Evolutionary conservation across 2,797 vertebrate genomes (phyloP).

Genomic region (Streptopelia turtur): DNA sequence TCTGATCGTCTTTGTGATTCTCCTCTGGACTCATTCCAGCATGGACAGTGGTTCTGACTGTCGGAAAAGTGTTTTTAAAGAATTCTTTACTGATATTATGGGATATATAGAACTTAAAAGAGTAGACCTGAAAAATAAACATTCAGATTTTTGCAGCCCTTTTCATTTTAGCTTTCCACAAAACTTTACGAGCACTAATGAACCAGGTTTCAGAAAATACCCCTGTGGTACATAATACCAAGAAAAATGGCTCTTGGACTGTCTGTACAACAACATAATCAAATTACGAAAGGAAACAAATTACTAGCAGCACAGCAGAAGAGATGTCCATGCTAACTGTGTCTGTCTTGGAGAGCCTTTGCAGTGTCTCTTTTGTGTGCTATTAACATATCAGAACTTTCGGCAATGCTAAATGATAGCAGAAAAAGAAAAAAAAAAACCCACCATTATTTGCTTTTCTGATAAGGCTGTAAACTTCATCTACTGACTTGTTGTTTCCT

Average conservation of each 20-base stretch:
- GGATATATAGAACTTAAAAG: background rate
- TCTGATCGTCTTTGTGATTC: too few species aligned
- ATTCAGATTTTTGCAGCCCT: background rate
- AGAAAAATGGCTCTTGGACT: background rate
- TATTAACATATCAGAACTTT: background rate
- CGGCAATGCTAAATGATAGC: background rate
- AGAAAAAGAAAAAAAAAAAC: background rate
- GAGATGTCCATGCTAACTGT: background rate
- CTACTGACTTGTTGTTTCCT: background rate
- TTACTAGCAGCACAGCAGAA: background rate
- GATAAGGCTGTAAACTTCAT: background rate
- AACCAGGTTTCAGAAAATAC: background rate
- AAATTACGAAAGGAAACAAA: background rate
- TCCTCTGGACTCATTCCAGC: background rate
- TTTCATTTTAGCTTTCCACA: background rate
- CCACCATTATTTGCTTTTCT: background rate
- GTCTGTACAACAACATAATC: background rate
- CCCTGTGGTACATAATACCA: background rate
- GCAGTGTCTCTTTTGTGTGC: background rate
- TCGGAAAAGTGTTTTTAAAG: background rate
- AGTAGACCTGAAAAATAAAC: background rate
- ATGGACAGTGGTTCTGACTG: background rate
- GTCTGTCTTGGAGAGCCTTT: background rate
- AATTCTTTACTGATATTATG: background rate
- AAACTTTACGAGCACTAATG: background rate